Evolutionary conservation across 2,888 invertebrate species (phyloP).

Genomic region (Watsonalla binaria): DNA sequence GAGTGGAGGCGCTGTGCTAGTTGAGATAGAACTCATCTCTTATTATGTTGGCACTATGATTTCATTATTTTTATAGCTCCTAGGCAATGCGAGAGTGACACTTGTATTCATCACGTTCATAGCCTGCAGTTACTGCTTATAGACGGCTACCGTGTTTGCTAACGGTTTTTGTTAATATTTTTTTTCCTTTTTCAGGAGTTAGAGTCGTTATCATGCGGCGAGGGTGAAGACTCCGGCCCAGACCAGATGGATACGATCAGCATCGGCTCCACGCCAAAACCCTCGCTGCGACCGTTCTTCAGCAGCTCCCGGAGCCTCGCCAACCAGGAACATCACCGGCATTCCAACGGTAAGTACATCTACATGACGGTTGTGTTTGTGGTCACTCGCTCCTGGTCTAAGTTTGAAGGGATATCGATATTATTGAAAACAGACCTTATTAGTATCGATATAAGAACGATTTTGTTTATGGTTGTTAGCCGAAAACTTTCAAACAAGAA

Average conservation of each 20-base stretch:
- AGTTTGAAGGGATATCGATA: not conserved
- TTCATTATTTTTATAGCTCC: too few relatives aligned
- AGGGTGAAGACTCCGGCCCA: conserved; percentile 93
- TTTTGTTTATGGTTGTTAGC: too few relatives aligned
- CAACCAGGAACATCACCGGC: conserved; percentile 69
- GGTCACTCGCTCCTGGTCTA: conserved; percentile 4
- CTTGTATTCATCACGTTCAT: too few relatives aligned
- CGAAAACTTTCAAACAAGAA: not conserved
- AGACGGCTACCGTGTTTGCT: too few relatives aligned
- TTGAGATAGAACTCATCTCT: too few relatives aligned
- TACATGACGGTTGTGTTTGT: not conserved
- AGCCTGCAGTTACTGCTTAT: too few relatives aligned
- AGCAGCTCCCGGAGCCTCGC: conserved; percentile 91
- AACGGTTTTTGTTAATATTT: not conserved
- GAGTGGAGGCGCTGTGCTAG: too few relatives aligned
- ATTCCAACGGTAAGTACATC: conserved; percentile 59
- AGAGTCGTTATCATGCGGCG: conserved; percentile 93
- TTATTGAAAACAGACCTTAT: too few relatives aligned
- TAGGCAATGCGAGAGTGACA: too few relatives aligned
- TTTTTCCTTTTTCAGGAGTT: conserved; percentile 83
- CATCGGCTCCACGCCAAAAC: conserved; percentile 97
- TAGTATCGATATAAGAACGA: too few relatives aligned
- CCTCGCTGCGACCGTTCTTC: conserved; percentile 96
- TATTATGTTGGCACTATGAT: too few relatives aligned
- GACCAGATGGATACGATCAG: conserved; percentile 96